These are phyloP conservation scores for Bombus impatiens DNA, from an alignment of 1,140 invertebrate species.

Conservation along the genomic window DNA sequence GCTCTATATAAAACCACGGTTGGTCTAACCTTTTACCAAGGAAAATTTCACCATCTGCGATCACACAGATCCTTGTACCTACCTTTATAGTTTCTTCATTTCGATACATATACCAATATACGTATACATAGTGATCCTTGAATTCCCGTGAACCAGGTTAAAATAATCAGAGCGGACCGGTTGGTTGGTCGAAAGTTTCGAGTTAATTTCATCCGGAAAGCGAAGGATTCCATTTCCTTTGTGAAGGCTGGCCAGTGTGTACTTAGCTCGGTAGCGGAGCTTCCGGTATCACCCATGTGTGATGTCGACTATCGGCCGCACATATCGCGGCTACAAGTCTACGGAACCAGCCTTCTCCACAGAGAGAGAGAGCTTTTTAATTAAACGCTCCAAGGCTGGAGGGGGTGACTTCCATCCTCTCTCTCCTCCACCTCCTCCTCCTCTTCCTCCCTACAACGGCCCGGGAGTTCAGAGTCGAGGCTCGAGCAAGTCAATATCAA, in stretches of 20 bases:
- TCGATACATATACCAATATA: not conserved
- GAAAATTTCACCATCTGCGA: not conserved
- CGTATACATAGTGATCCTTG: not conserved
- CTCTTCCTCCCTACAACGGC: constrained; percentile 18
- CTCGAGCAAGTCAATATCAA: constrained; percentile 82
- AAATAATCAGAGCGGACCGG: constrained; percentile 16
- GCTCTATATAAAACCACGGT: too few species aligned
- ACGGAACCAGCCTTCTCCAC: constrained; percentile 4
- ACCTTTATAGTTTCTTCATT: too few species aligned
- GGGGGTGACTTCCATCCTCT: constrained; percentile 2
- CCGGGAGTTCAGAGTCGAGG: constrained; percentile 80
- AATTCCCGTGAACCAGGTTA: not conserved
- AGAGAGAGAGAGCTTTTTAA: constrained; percentile 77
- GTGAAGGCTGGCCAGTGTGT: constrained; percentile 35
- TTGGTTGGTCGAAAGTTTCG: constrained; percentile 22
- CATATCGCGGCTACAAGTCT: constrained; percentile 57
- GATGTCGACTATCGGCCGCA: constrained; percentile 63
- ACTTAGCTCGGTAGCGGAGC: constrained; percentile 28
- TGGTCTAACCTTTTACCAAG: not conserved
- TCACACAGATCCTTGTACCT: not conserved
- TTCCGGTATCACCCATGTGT: constrained; percentile 52
- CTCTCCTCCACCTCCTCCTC: not conserved
- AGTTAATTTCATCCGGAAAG: constrained; percentile 40
- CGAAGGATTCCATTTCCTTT: constrained; percentile 60
- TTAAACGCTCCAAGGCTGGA: constrained; percentile 74